A percentile compares a stretch with the other conserved stretches of the same genome.
phyloP scores from a whole-genome alignment of 2,797 vertebrate species.

The Sylvilagus floridanus region DNA sequence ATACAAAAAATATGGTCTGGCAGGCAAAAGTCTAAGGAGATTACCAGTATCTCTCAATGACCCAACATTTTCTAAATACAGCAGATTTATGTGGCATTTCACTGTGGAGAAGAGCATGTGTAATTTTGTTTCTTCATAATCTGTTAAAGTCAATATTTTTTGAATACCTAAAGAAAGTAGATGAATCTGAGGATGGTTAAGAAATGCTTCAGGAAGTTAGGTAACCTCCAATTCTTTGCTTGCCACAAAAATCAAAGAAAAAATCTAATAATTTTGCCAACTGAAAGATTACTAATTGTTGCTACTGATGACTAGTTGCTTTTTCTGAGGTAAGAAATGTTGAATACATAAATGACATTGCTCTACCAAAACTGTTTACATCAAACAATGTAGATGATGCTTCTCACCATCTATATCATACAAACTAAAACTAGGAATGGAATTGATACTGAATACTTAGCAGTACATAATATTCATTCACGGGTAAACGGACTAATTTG shows the following conservation, averaged over 20 bases:
- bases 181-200: not conserved
- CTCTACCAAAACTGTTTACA: not conserved
- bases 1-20: constrained; percentile 48
- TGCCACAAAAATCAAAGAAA: constrained; percentile 25
- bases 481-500: not conserved
- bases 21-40: not conserved
- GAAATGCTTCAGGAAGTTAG: constrained; percentile 1
- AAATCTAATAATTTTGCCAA: not conserved
- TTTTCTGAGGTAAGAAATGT: not conserved
- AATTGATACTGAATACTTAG: not conserved
- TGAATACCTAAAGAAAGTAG: not conserved
- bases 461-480: not conserved
- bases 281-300: not conserved
- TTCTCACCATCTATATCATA: not conserved
- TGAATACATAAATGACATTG: not conserved
- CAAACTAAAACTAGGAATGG: not conserved
- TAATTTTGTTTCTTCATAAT: not conserved
- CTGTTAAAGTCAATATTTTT: not conserved
- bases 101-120: not conserved
- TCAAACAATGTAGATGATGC: not conserved
- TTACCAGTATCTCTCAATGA: constrained; percentile 40
- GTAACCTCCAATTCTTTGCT: not conserved
- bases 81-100: not conserved
- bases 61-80: not conserved
- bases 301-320: not conserved